Conservation (phyloP, 1,140 invertebrate species). For the Drosophila lacteicornis region DNA sequence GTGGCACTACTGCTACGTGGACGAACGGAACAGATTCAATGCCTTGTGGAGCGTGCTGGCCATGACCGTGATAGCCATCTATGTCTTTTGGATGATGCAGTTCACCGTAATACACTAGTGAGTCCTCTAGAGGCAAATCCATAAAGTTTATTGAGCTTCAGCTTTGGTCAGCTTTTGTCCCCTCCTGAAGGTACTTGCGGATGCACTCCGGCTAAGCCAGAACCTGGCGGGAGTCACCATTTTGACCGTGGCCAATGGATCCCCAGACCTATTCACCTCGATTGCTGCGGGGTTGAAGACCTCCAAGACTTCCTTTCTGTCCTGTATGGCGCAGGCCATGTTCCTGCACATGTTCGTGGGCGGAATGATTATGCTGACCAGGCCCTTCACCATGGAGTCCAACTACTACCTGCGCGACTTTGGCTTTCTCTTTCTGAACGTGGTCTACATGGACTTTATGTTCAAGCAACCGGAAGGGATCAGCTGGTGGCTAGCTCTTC, state of each 20-base stretch:
- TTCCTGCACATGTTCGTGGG: constrained; percentile 25
- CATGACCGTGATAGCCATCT: background rate
- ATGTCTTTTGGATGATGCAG: constrained; percentile 47
- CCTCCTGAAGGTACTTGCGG: constrained; percentile 88
- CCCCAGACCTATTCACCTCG: constrained; percentile 90
- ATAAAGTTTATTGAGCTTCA: background rate
- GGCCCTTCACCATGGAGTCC: constrained; percentile 13
- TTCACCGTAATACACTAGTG: constrained; percentile 26
- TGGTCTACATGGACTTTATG: constrained; percentile 24
- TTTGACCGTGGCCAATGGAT: constrained; percentile 92
- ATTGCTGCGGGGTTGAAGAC: background rate
- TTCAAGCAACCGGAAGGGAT: constrained; percentile 10
- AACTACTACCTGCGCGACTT: constrained; percentile 30
- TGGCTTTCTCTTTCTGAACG: constrained; percentile 35
- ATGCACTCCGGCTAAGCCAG: constrained; percentile 88
- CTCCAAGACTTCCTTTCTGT: background rate
- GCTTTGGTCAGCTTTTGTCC: constrained; percentile 87
- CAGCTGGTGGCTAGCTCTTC: background rate
- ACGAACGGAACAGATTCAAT: constrained; percentile 27
- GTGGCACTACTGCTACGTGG: constrained; percentile 29
- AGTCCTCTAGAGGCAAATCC: background rate
- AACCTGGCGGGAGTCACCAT: constrained; percentile 92
- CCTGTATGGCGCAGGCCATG: constrained; percentile 12
- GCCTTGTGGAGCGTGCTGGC: constrained; percentile 18
- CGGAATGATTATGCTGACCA: constrained; percentile 27